Percentiles rank a stretch among this genome's conserved stretches.
phyloP scores from a whole-genome alignment of 1,140 invertebrate genomes.

The Campoletis sonorensis region DNA sequence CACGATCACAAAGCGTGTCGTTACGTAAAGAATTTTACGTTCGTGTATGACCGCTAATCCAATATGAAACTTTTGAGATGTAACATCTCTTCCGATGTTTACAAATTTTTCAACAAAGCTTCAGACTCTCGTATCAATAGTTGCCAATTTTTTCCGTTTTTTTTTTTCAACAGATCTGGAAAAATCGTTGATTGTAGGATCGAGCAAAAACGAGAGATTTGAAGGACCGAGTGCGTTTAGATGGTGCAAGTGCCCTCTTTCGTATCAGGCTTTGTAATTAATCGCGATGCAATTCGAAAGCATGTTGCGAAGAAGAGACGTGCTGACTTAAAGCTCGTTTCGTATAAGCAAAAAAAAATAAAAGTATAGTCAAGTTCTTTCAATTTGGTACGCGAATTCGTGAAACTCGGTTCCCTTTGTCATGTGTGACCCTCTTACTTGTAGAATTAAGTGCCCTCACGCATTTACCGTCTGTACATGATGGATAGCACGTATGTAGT shows the following conservation, averaged over 20 bases:
- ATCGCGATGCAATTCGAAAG: constrained; percentile 25
- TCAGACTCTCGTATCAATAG: too few species aligned
- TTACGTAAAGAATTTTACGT: constrained; percentile 37
- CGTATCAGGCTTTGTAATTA: constrained; percentile 6
- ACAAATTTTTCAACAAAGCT: not conserved
- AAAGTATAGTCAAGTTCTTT: constrained; percentile 28
- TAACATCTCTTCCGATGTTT: not conserved
- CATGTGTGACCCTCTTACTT: constrained; percentile 27
- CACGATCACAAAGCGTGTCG: constrained; percentile 40
- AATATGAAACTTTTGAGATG: not conserved
- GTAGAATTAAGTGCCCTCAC: constrained; percentile 32
- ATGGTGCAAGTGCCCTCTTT: not conserved
- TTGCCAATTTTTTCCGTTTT: too few species aligned
- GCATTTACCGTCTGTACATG: not conserved
- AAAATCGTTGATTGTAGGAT: not conserved
- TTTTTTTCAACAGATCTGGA: not conserved
- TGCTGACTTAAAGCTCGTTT: not conserved
- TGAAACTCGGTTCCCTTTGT: constrained; percentile 40
- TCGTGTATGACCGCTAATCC: constrained; percentile 9
- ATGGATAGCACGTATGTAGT: not conserved
- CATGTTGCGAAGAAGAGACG: not conserved
- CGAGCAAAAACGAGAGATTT: not conserved
- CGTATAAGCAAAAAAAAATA: not conserved
- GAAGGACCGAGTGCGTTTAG: not conserved
- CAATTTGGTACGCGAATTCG: constrained; percentile 38